These are phyloP conservation scores for Pristionchus entomophagus DNA, from an alignment of 2,888 invertebrate genomes.

Conservation along the genomic window DNA sequence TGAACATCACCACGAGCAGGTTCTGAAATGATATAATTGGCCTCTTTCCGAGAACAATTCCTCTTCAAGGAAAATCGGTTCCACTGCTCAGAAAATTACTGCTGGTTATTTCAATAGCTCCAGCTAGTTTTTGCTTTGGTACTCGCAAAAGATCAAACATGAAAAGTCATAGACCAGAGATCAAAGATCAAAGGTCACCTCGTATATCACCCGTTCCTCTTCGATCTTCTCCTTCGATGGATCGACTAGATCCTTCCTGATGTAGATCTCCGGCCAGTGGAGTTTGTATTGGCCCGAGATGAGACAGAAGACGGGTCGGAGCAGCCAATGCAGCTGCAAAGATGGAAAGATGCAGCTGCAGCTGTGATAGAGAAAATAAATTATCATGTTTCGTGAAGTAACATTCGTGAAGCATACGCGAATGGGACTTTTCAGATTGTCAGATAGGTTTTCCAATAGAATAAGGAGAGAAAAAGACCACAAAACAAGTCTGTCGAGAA, in stretches of 20 bases:
- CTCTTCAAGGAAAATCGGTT: not conserved
- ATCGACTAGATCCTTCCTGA: slow-evolving; percentile 1
- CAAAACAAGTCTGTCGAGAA: too few relatives aligned
- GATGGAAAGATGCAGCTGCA: not conserved
- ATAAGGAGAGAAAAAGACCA: too few relatives aligned
- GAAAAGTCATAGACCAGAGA: not conserved
- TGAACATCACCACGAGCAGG: slow-evolving; percentile 48
- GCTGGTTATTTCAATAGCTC: too few relatives aligned
- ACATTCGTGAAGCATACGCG: too few relatives aligned
- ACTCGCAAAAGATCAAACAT: not conserved
- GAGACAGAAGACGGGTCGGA: not conserved
- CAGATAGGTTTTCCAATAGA: too few relatives aligned
- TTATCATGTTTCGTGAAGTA: not conserved
- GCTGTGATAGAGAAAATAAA: not conserved
- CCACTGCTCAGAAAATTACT: too few relatives aligned
- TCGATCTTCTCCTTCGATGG: slow-evolving; percentile 40
- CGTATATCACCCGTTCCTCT: slow-evolving; percentile 4
- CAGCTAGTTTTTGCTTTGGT: too few relatives aligned
- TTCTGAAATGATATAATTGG: slow-evolving; percentile 43
- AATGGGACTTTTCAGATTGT: too few relatives aligned
- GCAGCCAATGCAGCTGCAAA: not conserved
- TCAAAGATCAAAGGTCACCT: not conserved
- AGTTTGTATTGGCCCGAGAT: not conserved
- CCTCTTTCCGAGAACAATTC: too few relatives aligned
- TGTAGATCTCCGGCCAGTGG: slow-evolving; percentile 12